Evolutionary conservation across 1,140 invertebrate genomes (phyloP), one percentile per base, ranked within the genome.

Genomic region (Apis dorsata): DNA sequence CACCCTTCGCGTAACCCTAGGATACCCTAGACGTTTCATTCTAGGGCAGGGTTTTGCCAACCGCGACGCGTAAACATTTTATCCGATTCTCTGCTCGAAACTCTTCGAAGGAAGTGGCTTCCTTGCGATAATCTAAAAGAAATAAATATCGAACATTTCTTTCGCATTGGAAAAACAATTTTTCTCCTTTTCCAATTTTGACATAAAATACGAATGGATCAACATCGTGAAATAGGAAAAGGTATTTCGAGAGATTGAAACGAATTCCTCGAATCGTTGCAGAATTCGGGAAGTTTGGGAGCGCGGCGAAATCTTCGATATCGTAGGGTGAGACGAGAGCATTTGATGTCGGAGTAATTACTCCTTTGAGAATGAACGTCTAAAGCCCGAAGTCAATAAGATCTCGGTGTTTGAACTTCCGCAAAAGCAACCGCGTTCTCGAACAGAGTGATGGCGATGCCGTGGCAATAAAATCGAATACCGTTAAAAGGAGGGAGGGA

Each of bases 1-100:
- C 74, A 84, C 84, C 86, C 80, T 75, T 85, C 63, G 75, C n/a
- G 34, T 53, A 66, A 66, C 87, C 86, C 86, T 62, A 44, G 75
- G 71, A 34, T 73, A 76, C 80, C 86, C 51, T 78, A 57, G 75
- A 83, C 65, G 62, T 49, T 79, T 60, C 28, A 53, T 81, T 34
- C 51, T 66, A 24, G 53, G 44, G 44, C 53, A 57, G 62, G 55
- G 74, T 34, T 63, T 63, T 17, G 51, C 73, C 63, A 53, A 49
- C 59, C 73, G 34, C 55, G 44, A 62, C 19, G 24, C 80, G 44
- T 24, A 51, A 77, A 63, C 51, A 17, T 78, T 78, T 53, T 55
- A 55, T 65, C 49, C 44, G 21, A 34, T 17, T 11, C 10, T 15
- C 1, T 34, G 24, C 51, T 72, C 57, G 34, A 72, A 53, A 28